These are phyloP conservation scores for Sardina pilchardus DNA, from an alignment of 2,113 vertebrate genomes.

Conservation along the genomic window DNA sequence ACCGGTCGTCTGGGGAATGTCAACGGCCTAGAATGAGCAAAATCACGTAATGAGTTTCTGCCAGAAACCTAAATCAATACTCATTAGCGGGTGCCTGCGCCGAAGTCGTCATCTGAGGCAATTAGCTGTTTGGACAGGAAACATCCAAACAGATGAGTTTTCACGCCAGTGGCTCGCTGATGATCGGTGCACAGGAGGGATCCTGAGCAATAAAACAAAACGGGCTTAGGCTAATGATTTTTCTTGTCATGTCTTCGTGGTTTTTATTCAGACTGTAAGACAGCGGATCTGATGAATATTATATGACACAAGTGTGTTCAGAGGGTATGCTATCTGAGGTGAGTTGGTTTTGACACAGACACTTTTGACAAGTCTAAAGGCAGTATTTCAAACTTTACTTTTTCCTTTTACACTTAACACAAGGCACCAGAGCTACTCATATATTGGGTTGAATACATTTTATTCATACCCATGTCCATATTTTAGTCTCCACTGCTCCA, in stretches of 20 bases:
- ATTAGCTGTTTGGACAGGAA: conserved; percentile 28
- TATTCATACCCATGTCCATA: no score
- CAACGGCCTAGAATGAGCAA: conserved; percentile 26
- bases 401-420: not conserved
- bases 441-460: not conserved
- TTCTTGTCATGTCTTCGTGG: not conserved
- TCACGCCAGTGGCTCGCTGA: not conserved
- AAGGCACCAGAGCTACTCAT: not conserved
- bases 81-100: conserved; percentile 40
- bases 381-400: not conserved
- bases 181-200: conserved; percentile 24
- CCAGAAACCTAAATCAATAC: conserved; percentile 51
- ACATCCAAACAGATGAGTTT: not conserved
- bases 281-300: not conserved
- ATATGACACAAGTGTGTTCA: not conserved
- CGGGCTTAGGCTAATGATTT: not conserved
- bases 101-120: conserved; percentile 28
- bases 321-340: not conserved
- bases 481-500: no score
- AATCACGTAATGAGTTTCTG: conserved; percentile 44
- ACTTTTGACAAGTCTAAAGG: not conserved
- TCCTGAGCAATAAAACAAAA: not conserved
- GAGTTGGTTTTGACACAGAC: not conserved
- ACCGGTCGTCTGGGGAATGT: conserved; percentile 28
- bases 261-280: not conserved